Base-by-base conservation (phyloP, 2,113 vertebrate species). In the Apaloderma vittatum region DNA sequence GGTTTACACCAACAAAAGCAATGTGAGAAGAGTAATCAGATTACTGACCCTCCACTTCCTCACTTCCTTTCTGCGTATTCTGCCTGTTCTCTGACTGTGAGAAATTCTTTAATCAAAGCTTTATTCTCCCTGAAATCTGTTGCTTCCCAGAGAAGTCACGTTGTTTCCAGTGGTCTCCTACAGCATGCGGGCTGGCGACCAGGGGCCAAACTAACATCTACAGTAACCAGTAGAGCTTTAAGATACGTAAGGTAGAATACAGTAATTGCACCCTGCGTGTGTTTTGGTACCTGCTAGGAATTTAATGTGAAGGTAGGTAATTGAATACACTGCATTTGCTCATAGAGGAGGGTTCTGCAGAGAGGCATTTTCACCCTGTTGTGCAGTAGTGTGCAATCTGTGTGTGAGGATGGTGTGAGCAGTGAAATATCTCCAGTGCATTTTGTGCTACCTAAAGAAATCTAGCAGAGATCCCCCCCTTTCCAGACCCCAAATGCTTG, bases 401-500 rank as follows among this genome's bases (percentile, higher is more conserved):
- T 0, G 0, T 54, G 7, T 37, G 55, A 58, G 11, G 10, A 51
- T 18, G 26, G 17, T 34, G 4, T 0, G 2, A 24, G 22, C 29
- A 78, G 40, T 45, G 36, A 84, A 74, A 9, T 59, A 26, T 27
- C 34, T 63, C 72, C 9, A 12, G 4, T 2, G 2, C 63, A 11
- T 20, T 74, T 88, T 51, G 10, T 74, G 14, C 23, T 78, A 23
- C 32, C 23, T 87, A n/a, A 93, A 73, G 66, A 75, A 77, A 86
- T 48, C 29, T 4, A 62, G 26, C 11, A 65, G 48, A 51, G 8
- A 36, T 32, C 2, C 19, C 4, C 8, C 15, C 9, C 15, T 58
- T 76, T 62, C 32, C 9, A 67, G 55, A 29, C 3, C 12, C 4
- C 26, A 55, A 61, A 46, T 30, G 10, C 29, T 36, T 76, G 27